Evolutionary conservation across 2,888 invertebrate species (phyloP).

Genomic region (Rhaphigaster nebulosa): DNA sequence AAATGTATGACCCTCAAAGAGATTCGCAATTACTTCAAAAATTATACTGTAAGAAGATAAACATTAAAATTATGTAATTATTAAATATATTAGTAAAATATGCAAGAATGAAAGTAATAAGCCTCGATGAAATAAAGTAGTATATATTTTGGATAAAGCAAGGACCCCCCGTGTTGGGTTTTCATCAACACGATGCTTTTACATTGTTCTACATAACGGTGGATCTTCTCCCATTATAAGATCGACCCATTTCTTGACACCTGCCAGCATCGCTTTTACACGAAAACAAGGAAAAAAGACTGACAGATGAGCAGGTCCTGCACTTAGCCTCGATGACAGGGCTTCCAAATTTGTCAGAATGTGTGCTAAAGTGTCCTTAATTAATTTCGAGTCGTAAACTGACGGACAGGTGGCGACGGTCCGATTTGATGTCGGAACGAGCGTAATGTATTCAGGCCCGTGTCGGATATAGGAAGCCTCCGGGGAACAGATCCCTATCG

Average conservation of each 20-base stretch:
- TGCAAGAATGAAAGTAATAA: too few relatives aligned
- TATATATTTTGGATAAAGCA: too few relatives aligned
- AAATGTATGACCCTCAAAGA: too few relatives aligned
- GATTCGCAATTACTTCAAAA: too few relatives aligned
- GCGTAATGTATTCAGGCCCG: not conserved
- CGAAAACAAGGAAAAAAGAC: conserved; percentile 14
- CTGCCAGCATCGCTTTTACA: not conserved
- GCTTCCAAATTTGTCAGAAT: conserved; percentile 1
- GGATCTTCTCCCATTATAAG: not conserved
- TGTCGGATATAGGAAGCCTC: not conserved
- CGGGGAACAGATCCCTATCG: not conserved
- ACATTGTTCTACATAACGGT: not conserved
- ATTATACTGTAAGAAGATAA: too few relatives aligned
- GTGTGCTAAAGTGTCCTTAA: conserved; percentile 11
- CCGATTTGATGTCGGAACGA: not conserved
- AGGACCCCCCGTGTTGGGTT: too few relatives aligned
- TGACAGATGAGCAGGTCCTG: not conserved
- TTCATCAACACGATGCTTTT: not conserved
- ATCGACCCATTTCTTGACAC: conserved; percentile 18
- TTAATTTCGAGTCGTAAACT: not conserved
- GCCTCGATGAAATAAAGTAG: too few relatives aligned
- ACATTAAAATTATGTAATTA: too few relatives aligned
- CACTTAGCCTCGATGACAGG: not conserved
- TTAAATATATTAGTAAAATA: too few relatives aligned
- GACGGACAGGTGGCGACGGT: not conserved